phyloP scores from a whole-genome alignment of 2,797 vertebrate genomes.

The Passerculus sandwichensis region DNA sequence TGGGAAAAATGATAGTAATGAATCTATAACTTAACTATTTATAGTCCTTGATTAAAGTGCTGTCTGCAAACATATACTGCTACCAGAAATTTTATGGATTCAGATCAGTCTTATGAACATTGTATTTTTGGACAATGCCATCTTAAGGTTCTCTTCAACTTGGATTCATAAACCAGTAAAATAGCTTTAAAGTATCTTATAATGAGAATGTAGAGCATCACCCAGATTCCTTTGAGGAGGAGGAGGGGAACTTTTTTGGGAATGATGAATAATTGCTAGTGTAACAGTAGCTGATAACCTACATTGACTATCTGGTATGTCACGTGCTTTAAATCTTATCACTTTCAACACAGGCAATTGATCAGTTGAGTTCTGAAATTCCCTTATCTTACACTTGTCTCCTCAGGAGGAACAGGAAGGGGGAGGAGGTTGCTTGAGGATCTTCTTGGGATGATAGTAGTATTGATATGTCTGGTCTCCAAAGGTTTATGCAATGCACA shows the following conservation, averaged over 20 bases:
- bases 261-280: constrained; percentile 60
- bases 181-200: background rate
- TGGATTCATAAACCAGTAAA: background rate
- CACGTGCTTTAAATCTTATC: constrained; percentile 59
- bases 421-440: background rate
- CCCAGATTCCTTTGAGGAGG: background rate
- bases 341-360: constrained; percentile 43
- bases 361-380: constrained; percentile 52
- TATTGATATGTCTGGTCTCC: constrained; percentile 10
- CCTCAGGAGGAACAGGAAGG: constrained; percentile 9
- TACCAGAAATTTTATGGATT: background rate
- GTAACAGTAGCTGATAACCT: constrained; percentile 62
- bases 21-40: background rate
- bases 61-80: background rate
- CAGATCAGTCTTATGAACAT: background rate
- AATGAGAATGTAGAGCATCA: background rate
- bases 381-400: constrained; percentile 39
- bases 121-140: background rate
- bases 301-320: constrained; percentile 47
- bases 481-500: background rate
- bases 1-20: background rate
- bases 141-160: background rate
- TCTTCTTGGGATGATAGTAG: background rate
- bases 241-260: constrained; percentile 2
- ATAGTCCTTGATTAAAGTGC: background rate